Conservation (phyloP, 1,140 invertebrate genomes). For the Telenomus remus region DNA sequence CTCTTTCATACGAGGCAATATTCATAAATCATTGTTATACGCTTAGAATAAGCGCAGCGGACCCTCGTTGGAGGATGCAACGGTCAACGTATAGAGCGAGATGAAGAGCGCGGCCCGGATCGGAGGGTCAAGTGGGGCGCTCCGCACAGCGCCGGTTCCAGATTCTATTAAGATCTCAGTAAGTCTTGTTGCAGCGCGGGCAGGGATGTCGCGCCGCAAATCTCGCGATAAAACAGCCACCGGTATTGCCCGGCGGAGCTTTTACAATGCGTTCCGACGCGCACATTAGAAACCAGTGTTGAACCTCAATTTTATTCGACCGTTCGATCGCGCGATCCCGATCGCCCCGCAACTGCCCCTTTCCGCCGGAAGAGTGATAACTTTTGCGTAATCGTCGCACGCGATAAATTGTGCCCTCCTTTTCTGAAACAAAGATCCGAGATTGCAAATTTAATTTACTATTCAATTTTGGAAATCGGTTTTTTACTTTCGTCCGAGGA, state of each 20-base stretch:
- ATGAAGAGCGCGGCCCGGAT: constrained; percentile 58
- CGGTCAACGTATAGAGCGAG: constrained; percentile 55
- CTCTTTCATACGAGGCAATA: constrained; percentile 70
- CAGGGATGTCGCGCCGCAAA: constrained; percentile 69
- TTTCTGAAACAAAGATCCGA: not conserved
- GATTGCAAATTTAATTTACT: not conserved
- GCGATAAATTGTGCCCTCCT: not conserved
- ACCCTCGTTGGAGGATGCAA: constrained; percentile 54
- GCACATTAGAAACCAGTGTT: constrained; percentile 56
- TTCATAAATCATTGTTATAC: constrained; percentile 75
- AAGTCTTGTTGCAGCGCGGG: constrained; percentile 72
- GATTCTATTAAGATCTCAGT: constrained; percentile 77
- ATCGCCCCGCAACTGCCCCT: constrained; percentile 25
- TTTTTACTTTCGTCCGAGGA: too few relatives aligned
- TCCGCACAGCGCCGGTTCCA: constrained; percentile 63
- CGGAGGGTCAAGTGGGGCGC: constrained; percentile 38
- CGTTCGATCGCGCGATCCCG: constrained; percentile 34
- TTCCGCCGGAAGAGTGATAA: constrained; percentile 29
- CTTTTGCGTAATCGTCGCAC: not conserved
- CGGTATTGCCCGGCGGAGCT: constrained; percentile 51
- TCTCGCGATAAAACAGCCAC: constrained; percentile 75
- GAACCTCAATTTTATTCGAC: constrained; percentile 54
- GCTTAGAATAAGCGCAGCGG: constrained; percentile 71
- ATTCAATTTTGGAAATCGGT: too few relatives aligned
- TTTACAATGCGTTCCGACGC: constrained; percentile 50